Evolutionary conservation across 2,113 vertebrate genomes (phyloP).

Genomic region (Diphyllodes magnificus): DNA sequence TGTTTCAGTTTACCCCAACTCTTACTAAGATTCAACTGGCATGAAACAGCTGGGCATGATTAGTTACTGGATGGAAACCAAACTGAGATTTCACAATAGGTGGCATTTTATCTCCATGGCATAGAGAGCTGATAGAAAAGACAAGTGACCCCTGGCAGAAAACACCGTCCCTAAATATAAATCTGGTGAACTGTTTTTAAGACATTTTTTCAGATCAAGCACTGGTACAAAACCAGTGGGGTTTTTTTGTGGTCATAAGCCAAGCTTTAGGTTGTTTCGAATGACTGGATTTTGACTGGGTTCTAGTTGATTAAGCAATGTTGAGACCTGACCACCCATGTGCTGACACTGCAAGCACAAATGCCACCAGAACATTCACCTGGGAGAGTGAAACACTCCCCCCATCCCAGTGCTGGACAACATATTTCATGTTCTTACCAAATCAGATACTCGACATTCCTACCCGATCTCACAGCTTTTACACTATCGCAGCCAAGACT

Average conservation of each 20-base stretch:
- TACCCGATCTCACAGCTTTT: not conserved
- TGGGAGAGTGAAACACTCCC: not conserved
- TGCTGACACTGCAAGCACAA: not conserved
- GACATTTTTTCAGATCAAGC: not conserved
- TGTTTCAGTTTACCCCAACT: not conserved
- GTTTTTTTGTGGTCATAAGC: not conserved
- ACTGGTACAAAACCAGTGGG: fast-evolving
- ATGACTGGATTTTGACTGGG: not conserved
- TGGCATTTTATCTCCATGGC: slow-evolving; percentile 2
- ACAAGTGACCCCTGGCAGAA: not conserved
- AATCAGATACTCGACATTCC: not conserved
- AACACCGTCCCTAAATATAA: not conserved
- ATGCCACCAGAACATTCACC: not conserved
- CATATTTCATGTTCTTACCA: not conserved
- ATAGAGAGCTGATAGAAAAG: not conserved
- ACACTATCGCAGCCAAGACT: not conserved
- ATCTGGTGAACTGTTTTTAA: not conserved
- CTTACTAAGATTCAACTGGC: not conserved
- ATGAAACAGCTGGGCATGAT: slow-evolving; percentile 25
- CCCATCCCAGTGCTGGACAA: not conserved
- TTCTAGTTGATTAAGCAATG: not conserved
- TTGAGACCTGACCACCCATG: not conserved
- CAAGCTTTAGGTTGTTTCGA: not conserved
- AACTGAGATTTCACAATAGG: slow-evolving; percentile 27
- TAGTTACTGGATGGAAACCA: not conserved